These are phyloP conservation scores for Gandaritis pyraliata DNA, from an alignment of 2,888 invertebrate species.

Conservation along the genomic window DNA sequence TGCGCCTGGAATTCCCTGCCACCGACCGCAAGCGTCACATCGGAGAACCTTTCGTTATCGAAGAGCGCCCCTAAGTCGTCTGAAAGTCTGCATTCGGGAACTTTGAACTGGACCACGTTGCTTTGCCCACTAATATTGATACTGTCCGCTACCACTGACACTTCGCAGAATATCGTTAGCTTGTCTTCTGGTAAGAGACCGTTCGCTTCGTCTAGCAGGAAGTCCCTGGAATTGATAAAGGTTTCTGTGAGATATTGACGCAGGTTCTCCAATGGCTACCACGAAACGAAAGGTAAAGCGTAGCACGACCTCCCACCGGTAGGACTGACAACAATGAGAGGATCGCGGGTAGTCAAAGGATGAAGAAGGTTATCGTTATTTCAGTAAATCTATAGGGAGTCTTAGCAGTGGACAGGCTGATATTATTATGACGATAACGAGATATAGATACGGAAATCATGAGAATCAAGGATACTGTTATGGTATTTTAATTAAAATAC, in stretches of 20 bases:
- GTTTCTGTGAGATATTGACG: constrained; percentile 15
- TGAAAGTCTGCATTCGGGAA: constrained; percentile 95
- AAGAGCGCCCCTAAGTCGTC: constrained; percentile 98
- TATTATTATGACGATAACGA: too few relatives aligned
- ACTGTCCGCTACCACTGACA: constrained; percentile 98
- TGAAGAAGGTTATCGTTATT: too few relatives aligned
- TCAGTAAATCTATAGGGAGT: too few relatives aligned
- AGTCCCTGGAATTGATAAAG: constrained; percentile 88
- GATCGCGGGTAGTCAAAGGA: too few relatives aligned
- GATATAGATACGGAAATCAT: constrained; percentile 20
- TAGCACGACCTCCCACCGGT: too few relatives aligned
- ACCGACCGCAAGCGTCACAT: constrained; percentile 97
- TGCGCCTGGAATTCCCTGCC: constrained; percentile 97
- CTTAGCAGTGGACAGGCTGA: too few relatives aligned
- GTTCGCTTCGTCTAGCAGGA: constrained; percentile 99
- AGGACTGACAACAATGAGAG: too few relatives aligned
- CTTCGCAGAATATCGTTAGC: constrained; percentile 99
- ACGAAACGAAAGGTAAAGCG: too few relatives aligned
- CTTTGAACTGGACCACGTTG: constrained; percentile 98
- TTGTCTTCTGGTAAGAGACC: constrained; percentile 99
- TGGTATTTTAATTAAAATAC: constrained; percentile 18
- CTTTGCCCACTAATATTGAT: constrained; percentile 99
- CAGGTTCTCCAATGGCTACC: too few relatives aligned
- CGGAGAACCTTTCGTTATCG: constrained; percentile 98
- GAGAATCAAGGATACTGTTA: constrained; percentile 22